Base-by-base conservation (phyloP, 2,797 vertebrate genomes). In the Bradypodion pumilum region DNA sequence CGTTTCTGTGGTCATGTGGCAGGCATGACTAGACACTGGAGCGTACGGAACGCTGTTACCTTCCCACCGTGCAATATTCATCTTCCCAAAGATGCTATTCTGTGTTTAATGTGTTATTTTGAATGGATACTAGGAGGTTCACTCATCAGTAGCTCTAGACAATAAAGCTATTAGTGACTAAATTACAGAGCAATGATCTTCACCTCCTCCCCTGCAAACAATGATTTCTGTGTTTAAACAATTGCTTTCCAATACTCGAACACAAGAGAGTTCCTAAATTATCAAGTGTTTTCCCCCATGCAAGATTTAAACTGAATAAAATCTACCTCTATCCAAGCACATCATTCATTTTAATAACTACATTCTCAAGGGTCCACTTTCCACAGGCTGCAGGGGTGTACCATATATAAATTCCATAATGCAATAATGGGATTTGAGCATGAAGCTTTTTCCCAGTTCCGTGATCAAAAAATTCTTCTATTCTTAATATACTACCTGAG, bases 281-380 rank as follows among this genome's bases (percentile, higher is more conserved):
- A 75, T 69, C 4, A 84, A 87, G 76, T 1, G 0, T 29, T 72
- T 87, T 49, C 81, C 80, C 80, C 37, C 37, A 6, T 13, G 65
- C 46, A 77, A 3, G 1, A 1, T 27, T 13, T 79, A 60, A 62
- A 37, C 16, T 0, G 1, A 73, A 78, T 35, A 77, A n/a, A 49
- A 37, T 73, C 7, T 32, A 0, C 2, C 69, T 9, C 27, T 40
- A 89, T 84, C 79, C 72, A 42, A 73, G 66, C 1, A 78, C 70
- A 68, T 74, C 68, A 12, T 85, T 86, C 72, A 66, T 81, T 32
- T 72, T 65, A 84, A 83, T 49, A 56, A 84, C 80, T 85, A 35
- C 59, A 42, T 2, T 49, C 73, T 82, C 68, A 1, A 1, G 37
- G 63, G 65, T 23, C 83, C 84, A 62, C 32, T 29, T 6, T 5